Conservation (phyloP, 2,888 invertebrate species). For the Candidula unifasciata region DNA sequence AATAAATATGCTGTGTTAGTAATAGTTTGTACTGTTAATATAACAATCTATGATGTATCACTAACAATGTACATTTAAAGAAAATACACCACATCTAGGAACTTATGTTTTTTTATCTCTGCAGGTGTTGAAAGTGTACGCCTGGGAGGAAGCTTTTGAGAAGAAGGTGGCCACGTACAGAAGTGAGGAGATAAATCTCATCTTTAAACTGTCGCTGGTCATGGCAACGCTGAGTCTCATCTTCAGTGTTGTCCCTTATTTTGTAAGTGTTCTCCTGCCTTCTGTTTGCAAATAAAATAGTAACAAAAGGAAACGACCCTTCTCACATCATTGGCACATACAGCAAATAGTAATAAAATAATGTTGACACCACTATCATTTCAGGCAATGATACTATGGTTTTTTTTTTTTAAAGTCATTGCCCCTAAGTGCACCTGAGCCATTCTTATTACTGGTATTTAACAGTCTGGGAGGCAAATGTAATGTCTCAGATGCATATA, state of each 20-base stretch:
- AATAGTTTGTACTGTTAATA: no score
- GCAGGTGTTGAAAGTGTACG: constrained; percentile 47
- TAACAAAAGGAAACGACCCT: no score
- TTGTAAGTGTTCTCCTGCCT: constrained; percentile 30
- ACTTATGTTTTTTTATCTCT: neutral
- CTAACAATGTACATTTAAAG: neutral
- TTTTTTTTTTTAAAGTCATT: no score
- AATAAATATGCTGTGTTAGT: no score
- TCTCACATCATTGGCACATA: neutral
- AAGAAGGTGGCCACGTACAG: constrained; percentile 32
- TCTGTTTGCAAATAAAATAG: no score
- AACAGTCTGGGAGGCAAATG: no score
- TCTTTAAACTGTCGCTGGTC: constrained; percentile 38
- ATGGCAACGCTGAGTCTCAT: constrained; percentile 41
- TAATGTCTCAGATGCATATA: no score
- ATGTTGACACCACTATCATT: neutral
- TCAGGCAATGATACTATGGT: no score
- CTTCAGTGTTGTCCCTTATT: constrained; percentile 41
- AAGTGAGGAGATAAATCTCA: constrained; percentile 37
- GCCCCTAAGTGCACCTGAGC: no score
- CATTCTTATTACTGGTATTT: no score
- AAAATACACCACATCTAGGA: no score
- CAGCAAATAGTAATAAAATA: neutral
- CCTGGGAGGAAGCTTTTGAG: constrained; percentile 45
- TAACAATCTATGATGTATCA: no score